Evolutionary conservation across 2,797 vertebrate species (phyloP).

Genomic region (Columba guinea): DNA sequence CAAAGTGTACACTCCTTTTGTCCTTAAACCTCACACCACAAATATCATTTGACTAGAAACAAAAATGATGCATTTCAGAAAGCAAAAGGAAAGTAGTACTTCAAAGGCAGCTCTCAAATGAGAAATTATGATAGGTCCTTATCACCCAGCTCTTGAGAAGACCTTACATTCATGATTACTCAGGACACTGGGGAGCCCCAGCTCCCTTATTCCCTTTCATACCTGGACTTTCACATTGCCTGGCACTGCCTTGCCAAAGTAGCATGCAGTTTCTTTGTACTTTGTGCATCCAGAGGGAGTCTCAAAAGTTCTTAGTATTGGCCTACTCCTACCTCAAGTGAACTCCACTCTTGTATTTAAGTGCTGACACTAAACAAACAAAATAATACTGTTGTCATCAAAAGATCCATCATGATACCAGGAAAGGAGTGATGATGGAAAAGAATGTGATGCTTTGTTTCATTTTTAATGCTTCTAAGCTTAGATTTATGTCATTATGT

Average conservation of each 20-base stretch:
- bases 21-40: not conserved
- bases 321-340: not conserved
- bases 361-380: not conserved
- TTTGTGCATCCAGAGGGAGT: not conserved
- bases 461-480: not conserved
- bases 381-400: not conserved
- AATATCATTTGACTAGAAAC: not conserved
- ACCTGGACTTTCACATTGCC: not conserved
- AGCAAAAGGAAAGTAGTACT: not conserved
- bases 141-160: not conserved
- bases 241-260: not conserved
- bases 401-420: not conserved
- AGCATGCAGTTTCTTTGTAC: not conserved
- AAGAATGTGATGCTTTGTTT: not conserved
- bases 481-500: not conserved
- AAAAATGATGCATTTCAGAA: not conserved
- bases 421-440: not conserved
- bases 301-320: not conserved
- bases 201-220: not conserved
- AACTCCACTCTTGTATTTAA: not conserved
- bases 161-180: not conserved
- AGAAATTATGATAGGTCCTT: not conserved
- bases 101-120: not conserved
- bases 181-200: not conserved
- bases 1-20: not conserved